Evolutionary conservation across 64 coral and sea anemone genomes (phyloP).

Genomic region (Stylophora pistillata): DNA sequence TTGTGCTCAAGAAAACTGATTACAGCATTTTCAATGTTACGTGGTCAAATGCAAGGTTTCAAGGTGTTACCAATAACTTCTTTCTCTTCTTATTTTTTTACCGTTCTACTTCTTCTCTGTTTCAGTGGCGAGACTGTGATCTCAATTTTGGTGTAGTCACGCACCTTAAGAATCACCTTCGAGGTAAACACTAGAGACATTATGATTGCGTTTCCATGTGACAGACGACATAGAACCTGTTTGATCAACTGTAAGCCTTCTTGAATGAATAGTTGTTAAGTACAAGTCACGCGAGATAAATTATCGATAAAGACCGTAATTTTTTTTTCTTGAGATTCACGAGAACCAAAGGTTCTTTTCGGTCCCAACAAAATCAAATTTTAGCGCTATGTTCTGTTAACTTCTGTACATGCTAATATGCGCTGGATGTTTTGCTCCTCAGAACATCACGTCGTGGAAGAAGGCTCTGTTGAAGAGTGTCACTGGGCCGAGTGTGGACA

Average conservation of each 20-base stretch:
- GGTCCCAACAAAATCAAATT: too few species aligned
- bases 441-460: slow-evolving; percentile 85
- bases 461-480: slow-evolving; percentile 67
- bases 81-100: too few species aligned
- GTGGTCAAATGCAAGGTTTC: too few species aligned
- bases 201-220: background rate
- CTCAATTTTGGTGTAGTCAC: slow-evolving; percentile 82
- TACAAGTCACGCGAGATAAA: too few species aligned
- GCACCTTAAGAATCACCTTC: slow-evolving; percentile 83
- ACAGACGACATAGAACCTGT: background rate
- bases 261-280: too few species aligned
- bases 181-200: slow-evolving; percentile 44
- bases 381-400: background rate
- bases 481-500: slow-evolving; percentile 65
- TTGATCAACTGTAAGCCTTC: too few species aligned
- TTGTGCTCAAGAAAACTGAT: too few species aligned
- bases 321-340: too few species aligned
- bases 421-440: background rate
- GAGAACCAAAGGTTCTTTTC: too few species aligned
- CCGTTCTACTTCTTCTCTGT: background rate
- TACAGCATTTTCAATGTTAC: too few species aligned
- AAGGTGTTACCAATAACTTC: too few species aligned
- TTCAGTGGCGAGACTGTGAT: slow-evolving; percentile 82
- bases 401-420: background rate
- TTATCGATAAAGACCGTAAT: too few species aligned